Evolutionary conservation across 1,140 invertebrate species (phyloP), one percentile per base, ranked within the genome.

Genomic region (Spodoptera frugiperda): DNA sequence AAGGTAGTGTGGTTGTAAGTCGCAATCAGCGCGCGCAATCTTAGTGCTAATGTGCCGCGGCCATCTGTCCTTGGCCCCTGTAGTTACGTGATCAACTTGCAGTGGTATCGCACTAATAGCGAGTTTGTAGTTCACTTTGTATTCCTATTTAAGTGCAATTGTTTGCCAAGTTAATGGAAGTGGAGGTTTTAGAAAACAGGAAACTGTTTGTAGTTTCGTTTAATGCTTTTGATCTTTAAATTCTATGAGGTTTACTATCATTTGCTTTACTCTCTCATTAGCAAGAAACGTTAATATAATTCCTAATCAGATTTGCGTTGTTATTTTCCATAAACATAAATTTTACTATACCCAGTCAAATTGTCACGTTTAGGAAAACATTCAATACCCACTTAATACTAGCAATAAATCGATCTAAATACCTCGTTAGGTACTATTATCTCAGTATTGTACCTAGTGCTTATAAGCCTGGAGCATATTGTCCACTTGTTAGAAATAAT

Each of bases 31-130:
- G 46, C 51, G 65, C 78, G 77, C 73, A 78, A 89, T 89, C 86
- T 73, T 55, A 55, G 54, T 76, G 78, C 82, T 82, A 84, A 85
- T 86, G 79, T 86, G 75, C 77, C 53, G 53, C 81, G 65, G 63
- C 78, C 79, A 77, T 82, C 81, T 84, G 87, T 87, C 89, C 87
- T 90, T 89, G 87, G 82, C 85, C 84, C 76, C 71, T 57, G 54
- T 48, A 17, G 85, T 84, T 87, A 74, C 72, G 57, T 84, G 80
- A 73, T 80, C 51, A 76, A 30, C 19, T 57, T 63, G 72, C 71
- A 73, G 48, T 73, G 44, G 19, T 73, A 73, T 73, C 71, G 39
- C 30, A 49, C 17, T 73, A 46, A 61, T n/a, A 55, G 39, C 54
- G 33, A 55, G 39, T 46, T 48, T 59, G 25, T 59, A 61, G 30